Conservation (phyloP, 2,797 vertebrate species). For the Simalia tracyae region DNA sequence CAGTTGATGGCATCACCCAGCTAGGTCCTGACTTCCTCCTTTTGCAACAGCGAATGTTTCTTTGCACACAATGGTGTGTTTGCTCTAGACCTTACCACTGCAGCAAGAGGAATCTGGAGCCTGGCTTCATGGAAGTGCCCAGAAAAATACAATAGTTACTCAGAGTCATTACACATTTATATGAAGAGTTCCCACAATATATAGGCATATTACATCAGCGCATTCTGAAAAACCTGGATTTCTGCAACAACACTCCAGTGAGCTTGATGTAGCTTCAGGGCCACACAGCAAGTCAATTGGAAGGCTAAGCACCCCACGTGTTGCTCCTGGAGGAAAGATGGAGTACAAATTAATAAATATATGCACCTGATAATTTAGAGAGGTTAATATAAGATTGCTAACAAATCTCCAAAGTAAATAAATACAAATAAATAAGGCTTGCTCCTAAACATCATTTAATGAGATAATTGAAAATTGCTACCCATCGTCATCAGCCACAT, state of each 20-base stretch:
- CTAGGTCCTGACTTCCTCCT: not conserved
- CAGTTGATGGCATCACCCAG: not conserved
- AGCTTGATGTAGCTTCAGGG: not conserved
- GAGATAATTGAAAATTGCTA: constrained; percentile 33
- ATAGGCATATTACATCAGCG: not conserved
- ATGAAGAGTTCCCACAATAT: not conserved
- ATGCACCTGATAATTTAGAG: not conserved
- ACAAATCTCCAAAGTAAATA: not conserved
- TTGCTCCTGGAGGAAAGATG: not conserved
- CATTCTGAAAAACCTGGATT: not conserved
- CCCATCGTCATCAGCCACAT: constrained; percentile 32
- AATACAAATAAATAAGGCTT: not conserved
- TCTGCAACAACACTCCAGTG: not conserved
- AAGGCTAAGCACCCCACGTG: not conserved
- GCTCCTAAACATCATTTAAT: constrained; percentile 6
- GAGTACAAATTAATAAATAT: not conserved
- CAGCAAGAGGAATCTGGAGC: not conserved
- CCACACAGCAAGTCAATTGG: not conserved
- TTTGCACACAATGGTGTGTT: not conserved
- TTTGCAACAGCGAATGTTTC: not conserved
- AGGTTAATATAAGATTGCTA: not conserved
- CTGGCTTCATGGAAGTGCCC: not conserved
- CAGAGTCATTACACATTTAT: not conserved
- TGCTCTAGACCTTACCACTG: not conserved
- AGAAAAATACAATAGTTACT: not conserved